Conservation (phyloP, 2,113 vertebrate genomes). For the Ochotona curzoniae region DNA sequence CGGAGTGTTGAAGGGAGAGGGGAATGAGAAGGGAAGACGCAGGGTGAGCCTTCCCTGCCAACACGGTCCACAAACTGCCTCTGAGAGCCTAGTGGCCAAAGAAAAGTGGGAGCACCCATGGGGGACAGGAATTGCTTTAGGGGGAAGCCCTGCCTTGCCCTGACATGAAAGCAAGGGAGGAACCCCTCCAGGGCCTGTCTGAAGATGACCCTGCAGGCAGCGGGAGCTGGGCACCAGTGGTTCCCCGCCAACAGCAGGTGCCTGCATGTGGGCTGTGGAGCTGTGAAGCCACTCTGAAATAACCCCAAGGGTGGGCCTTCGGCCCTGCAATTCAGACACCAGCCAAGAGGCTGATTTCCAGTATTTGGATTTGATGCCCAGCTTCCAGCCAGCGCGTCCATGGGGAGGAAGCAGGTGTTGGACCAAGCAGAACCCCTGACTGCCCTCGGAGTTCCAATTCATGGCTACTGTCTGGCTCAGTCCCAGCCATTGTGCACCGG, state of each 20-base stretch:
- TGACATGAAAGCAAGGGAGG: not conserved
- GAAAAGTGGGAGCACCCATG: not conserved
- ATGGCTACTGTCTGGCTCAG: too few species aligned
- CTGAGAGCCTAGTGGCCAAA: not conserved
- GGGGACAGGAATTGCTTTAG: not conserved
- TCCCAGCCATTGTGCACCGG: too few species aligned
- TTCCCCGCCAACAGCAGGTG: too few species aligned
- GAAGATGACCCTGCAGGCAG: not conserved
- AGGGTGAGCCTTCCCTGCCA: not conserved
- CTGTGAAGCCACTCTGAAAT: not conserved
- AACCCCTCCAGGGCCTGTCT: not conserved
- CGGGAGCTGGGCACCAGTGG: too few species aligned
- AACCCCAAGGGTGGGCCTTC: not conserved
- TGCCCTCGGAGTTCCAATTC: too few species aligned
- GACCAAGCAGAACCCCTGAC: too few species aligned
- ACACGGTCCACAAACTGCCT: not conserved
- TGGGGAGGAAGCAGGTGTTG: too few species aligned
- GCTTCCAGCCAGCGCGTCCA: too few species aligned
- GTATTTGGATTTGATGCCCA: too few species aligned
- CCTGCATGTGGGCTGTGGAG: not conserved
- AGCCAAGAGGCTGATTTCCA: too few species aligned
- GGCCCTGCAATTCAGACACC: too few species aligned
- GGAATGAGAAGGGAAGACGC: not conserved
- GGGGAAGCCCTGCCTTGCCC: not conserved
- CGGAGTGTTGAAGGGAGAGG: not conserved